Evolutionary conservation across 2,113 vertebrate genomes (phyloP).

Genomic region (Oncorhynchus nerka): DNA sequence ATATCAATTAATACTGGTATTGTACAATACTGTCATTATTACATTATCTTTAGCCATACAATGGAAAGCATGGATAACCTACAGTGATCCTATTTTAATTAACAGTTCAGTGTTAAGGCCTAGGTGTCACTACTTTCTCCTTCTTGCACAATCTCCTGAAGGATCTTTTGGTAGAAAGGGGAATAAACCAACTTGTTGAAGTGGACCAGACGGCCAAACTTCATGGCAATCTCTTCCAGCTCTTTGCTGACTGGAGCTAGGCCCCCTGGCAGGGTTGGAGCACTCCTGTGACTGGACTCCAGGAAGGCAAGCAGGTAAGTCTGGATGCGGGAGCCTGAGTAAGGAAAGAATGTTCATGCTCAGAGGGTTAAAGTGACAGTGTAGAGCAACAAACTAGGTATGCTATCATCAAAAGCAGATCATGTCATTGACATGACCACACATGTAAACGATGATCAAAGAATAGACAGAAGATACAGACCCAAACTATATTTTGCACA

Average conservation of each 20-base stretch:
- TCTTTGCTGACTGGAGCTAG: slow-evolving; percentile 85
- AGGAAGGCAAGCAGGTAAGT: slow-evolving; percentile 83
- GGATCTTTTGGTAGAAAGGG: slow-evolving; percentile 88
- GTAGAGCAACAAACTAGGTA: too few species aligned
- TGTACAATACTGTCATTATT: neutral
- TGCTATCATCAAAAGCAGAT: too few species aligned
- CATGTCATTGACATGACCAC: too few species aligned
- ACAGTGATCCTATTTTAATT: neutral
- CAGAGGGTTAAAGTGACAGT: too few species aligned
- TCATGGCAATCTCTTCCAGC: slow-evolving; percentile 84
- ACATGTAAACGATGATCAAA: too few species aligned
- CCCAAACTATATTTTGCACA: too few species aligned
- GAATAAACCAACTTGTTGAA: slow-evolving; percentile 97
- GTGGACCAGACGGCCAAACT: slow-evolving; percentile 86
- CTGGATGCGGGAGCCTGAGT: slow-evolving; percentile 85
- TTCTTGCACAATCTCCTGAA: slow-evolving; percentile 75
- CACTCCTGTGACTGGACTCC: slow-evolving; percentile 74
- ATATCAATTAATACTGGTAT: neutral
- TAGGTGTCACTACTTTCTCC: slow-evolving; percentile 44
- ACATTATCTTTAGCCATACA: neutral
- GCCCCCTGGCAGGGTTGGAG: slow-evolving; percentile 82
- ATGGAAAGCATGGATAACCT: neutral
- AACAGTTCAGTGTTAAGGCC: slow-evolving; percentile 25
- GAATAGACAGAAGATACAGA: too few species aligned
- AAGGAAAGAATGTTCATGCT: too few species aligned